Evolutionary conservation across 2,113 vertebrate genomes (phyloP).

Genomic region (Chionodraco myersi): DNA sequence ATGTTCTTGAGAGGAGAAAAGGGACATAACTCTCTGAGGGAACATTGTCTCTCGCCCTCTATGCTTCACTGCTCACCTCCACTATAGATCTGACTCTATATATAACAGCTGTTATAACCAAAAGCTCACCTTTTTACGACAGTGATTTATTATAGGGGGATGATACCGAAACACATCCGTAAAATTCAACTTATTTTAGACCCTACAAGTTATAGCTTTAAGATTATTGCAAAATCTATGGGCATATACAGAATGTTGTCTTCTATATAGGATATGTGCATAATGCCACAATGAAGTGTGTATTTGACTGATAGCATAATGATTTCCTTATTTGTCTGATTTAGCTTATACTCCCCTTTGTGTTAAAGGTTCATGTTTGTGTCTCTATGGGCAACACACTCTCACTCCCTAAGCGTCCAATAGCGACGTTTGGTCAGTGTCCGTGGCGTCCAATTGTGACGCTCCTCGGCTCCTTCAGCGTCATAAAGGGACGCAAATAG

Average conservation of each 20-base stretch:
- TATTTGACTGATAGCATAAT: neutral
- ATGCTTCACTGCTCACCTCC: conserved; percentile 57
- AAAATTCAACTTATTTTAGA: neutral
- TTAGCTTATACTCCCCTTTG: neutral
- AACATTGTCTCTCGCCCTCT: conserved; percentile 55
- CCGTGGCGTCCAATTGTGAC: too few species aligned
- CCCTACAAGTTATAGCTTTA: too few species aligned
- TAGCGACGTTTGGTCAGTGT: too few species aligned
- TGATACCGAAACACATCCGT: neutral
- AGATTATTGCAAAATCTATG: too few species aligned
- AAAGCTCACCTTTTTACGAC: conserved; percentile 51
- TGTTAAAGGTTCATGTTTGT: too few species aligned
- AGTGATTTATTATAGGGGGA: conserved; percentile 46
- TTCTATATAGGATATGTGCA: neutral
- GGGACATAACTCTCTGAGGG: conserved; percentile 45
- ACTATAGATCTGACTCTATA: conserved; percentile 42
- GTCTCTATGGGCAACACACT: too few species aligned
- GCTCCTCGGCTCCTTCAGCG: too few species aligned
- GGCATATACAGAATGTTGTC: neutral
- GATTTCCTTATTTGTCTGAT: neutral
- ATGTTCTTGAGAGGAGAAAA: conserved; percentile 25
- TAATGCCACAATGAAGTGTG: neutral
- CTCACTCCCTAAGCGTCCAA: too few species aligned
- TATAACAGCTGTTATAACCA: conserved; percentile 58
- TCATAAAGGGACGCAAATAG: too few species aligned